These are phyloP conservation scores for Gadopsis bispinosus DNA, from an alignment of 2,797 vertebrate genomes.

Conservation along the genomic window DNA sequence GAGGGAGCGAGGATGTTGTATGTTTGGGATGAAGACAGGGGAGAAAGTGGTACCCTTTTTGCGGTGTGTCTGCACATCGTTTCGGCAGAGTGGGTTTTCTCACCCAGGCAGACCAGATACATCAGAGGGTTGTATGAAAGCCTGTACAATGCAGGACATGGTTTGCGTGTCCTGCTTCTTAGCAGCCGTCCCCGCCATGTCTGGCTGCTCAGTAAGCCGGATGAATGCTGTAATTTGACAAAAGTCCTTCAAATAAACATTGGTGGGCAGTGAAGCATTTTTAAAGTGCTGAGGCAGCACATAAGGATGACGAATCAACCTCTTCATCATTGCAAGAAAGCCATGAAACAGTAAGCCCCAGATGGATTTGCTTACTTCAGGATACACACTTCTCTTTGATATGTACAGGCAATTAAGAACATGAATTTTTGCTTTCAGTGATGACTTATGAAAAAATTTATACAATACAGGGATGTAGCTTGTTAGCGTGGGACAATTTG, in stretches of 20 bases:
- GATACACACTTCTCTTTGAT: constrained; percentile 40
- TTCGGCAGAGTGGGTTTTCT: constrained; percentile 44
- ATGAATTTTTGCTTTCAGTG: constrained; percentile 49
- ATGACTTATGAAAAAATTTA: background rate
- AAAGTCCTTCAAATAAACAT: constrained; percentile 57
- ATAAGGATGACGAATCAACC: constrained; percentile 48
- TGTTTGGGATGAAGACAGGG: constrained; percentile 54
- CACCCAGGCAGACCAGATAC: constrained; percentile 34
- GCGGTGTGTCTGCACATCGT: constrained; percentile 54
- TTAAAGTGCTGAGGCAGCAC: constrained; percentile 48
- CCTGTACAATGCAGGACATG: constrained; percentile 55
- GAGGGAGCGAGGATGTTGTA: constrained; percentile 59
- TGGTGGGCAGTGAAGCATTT: constrained; percentile 57
- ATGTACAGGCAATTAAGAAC: constrained; percentile 34
- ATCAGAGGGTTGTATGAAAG: constrained; percentile 52
- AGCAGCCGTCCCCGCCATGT: constrained; percentile 33
- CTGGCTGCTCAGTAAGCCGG: constrained; percentile 23
- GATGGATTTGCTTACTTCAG: constrained; percentile 47
- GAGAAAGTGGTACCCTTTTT: constrained; percentile 31
- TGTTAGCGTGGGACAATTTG: constrained; percentile 53
- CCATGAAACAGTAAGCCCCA: constrained; percentile 25
- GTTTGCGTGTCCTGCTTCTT: constrained; percentile 45
- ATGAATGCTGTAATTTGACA: constrained; percentile 49
- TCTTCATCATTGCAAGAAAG: constrained; percentile 33
- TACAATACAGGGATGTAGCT: constrained; percentile 35